Conservation (phyloP, 1,140 invertebrate genomes). For the Nasonia giraulti region DNA sequence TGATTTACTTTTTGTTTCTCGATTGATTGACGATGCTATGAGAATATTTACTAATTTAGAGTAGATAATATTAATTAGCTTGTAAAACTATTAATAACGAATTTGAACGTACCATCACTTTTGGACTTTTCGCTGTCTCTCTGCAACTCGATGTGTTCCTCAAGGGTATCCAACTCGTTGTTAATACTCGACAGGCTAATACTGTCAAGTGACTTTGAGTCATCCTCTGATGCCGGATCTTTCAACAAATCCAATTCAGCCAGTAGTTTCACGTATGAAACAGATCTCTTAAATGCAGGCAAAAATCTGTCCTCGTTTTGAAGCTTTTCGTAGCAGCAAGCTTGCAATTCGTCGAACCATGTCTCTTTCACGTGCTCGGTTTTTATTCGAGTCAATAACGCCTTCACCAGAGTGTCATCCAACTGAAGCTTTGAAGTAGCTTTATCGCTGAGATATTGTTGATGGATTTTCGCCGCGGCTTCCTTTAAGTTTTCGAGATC, state of each 20-base stretch:
- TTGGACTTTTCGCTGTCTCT: conserved; percentile 34
- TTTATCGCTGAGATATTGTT: conserved; percentile 88
- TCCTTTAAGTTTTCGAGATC: conserved; percentile 80
- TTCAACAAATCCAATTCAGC: conserved; percentile 85
- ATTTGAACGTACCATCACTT: conserved; percentile 27
- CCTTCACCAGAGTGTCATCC: conserved; percentile 80
- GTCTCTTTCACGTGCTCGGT: conserved; percentile 79
- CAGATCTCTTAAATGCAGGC: conserved; percentile 81
- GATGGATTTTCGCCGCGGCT: conserved; percentile 86
- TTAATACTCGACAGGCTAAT: conserved; percentile 71
- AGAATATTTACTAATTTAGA: not conserved
- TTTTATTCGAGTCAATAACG: conserved; percentile 80
- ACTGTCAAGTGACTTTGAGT: conserved; percentile 74
- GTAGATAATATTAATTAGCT: not conserved
- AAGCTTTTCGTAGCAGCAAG: conserved; percentile 81
- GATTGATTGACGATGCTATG: conserved; percentile 12
- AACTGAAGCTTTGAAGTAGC: conserved; percentile 80
- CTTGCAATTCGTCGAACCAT: conserved; percentile 92
- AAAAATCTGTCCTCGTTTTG: conserved; percentile 81
- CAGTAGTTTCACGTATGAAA: conserved; percentile 83
- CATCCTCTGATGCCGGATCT: conserved; percentile 76
- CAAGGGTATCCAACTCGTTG: conserved; percentile 66
- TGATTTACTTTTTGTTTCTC: conserved; percentile 58
- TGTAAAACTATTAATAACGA: not conserved
- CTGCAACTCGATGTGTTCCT: conserved; percentile 57